These are phyloP conservation scores for Thalassarche chlororhynchos DNA, from an alignment of 2,113 vertebrate genomes.

Conservation along the genomic window DNA sequence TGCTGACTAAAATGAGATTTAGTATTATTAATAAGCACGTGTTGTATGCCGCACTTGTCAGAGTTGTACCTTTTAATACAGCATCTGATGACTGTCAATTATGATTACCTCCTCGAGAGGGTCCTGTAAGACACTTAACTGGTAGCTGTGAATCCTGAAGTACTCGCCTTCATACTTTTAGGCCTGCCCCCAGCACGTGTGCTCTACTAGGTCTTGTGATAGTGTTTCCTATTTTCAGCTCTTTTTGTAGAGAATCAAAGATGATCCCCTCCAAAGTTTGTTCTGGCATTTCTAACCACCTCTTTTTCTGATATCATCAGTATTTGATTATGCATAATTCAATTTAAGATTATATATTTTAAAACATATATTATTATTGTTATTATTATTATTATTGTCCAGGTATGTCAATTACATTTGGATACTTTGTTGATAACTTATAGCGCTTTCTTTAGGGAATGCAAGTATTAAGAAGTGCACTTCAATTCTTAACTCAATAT, in stretches of 20 bases:
- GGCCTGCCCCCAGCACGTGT: not conserved
- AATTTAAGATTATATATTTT: not conserved
- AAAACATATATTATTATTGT: not conserved
- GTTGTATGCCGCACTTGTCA: not conserved
- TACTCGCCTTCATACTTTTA: not conserved
- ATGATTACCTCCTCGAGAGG: not conserved
- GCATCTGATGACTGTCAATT: not conserved
- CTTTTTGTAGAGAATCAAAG: not conserved
- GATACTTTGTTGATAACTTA: not conserved
- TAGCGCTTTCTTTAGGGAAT: not conserved
- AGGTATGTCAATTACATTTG: not conserved
- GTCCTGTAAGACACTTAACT: not conserved
- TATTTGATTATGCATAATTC: not conserved
- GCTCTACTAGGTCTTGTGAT: not conserved
- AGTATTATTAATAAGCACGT: not conserved
- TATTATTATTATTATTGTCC: not conserved
- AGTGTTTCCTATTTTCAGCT: not conserved
- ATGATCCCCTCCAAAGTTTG: not conserved
- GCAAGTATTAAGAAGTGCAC: not conserved
- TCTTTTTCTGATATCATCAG: not conserved
- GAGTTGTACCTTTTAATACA: not conserved
- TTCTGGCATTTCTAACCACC: not conserved
- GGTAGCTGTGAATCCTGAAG: not conserved
- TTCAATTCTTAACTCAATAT: not conserved
- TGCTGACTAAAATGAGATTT: not conserved